Percentiles rank a stretch among this genome's conserved stretches.
Conservation (phyloP, 2,113 vertebrate species). For the Steatornis caripensis region DNA sequence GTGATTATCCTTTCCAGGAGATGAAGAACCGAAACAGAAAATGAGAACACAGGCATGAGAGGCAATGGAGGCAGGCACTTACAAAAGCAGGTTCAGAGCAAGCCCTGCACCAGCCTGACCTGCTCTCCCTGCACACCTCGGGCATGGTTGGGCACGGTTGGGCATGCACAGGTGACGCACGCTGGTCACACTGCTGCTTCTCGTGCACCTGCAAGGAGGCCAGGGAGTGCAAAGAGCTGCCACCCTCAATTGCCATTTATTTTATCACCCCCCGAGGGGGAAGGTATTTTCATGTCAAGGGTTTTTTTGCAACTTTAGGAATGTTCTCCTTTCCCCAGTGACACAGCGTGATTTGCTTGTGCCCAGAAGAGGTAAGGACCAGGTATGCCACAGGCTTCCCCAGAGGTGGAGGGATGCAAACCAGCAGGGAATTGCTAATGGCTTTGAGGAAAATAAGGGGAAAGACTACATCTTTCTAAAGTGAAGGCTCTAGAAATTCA, state of each 20-base stretch:
- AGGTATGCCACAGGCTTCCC: background rate
- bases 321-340: background rate
- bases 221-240: background rate
- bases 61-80: background rate
- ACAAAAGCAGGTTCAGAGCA: rapidly evolving
- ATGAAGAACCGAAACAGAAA: background rate
- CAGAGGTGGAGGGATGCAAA: background rate
- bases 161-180: background rate
- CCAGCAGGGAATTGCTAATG: background rate
- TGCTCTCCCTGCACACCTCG: background rate
- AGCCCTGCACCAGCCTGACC: background rate
- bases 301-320: background rate
- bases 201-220: background rate
- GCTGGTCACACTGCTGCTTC: background rate
- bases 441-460: background rate
- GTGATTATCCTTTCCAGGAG: background rate
- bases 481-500: background rate
- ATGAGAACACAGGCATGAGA: background rate
- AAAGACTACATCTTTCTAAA: background rate
- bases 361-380: background rate
- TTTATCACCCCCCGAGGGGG: background rate
- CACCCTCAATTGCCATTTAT: background rate
- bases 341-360: background rate
- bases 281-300: background rate
- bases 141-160: too few relatives aligned